Evolutionary conservation across 2,113 vertebrate genomes (phyloP).

Genomic region (Platycercus adscitus): DNA sequence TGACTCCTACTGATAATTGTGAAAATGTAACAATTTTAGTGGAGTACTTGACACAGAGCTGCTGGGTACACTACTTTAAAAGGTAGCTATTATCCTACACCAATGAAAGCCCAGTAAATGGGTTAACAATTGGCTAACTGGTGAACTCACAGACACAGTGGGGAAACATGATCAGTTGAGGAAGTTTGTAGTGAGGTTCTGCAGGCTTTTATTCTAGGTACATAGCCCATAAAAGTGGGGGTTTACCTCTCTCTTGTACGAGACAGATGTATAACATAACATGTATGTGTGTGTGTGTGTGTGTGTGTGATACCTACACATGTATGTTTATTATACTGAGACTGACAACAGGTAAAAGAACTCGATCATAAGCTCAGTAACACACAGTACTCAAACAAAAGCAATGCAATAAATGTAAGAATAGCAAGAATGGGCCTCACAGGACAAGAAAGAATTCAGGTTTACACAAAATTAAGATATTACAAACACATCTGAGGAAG

Average conservation of each 20-base stretch:
- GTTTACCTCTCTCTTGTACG: background rate
- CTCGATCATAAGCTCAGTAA: background rate
- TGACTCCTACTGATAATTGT: background rate
- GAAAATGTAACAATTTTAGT: background rate
- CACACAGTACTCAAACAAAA: background rate
- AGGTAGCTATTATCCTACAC: background rate
- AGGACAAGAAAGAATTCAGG: background rate
- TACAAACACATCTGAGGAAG: background rate
- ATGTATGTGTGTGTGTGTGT: background rate
- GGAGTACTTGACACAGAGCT: background rate
- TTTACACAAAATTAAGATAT: background rate
- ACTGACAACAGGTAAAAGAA: background rate
- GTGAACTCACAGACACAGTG: background rate
- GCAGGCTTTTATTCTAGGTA: background rate
- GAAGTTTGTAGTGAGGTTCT: background rate
- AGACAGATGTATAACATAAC: background rate
- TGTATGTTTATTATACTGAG: background rate
- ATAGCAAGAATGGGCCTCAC: background rate
- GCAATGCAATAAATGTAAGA: background rate
- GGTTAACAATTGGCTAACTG: background rate
- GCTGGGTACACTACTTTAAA: background rate
- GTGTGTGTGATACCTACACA: background rate
- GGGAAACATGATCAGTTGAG: background rate
- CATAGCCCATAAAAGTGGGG: background rate
- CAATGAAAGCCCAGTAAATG: background rate